Base-by-base conservation (phyloP, 2,113 vertebrate species). In the Sturnira hondurensis region DNA sequence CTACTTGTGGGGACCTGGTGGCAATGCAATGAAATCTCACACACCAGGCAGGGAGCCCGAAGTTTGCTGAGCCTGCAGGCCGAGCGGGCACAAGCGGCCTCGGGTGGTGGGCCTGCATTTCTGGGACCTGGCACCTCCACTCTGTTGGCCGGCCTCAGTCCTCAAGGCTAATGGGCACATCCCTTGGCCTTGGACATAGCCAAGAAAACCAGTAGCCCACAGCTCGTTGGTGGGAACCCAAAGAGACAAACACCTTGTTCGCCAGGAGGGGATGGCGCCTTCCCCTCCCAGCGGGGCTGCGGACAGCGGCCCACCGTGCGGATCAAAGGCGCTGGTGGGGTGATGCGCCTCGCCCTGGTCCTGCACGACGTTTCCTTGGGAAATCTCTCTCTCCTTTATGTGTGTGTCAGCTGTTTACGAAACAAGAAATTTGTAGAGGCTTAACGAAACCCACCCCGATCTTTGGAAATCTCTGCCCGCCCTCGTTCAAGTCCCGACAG, bases 401-500 rank as follows among this genome's bases (percentile, higher is more conserved):
- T 54, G 50, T 58, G 4, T 54, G 93, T 52, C 85, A 92, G 77
- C 73, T 43, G 77, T n/a, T 86, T 86, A 63, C 89, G 96, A 94
- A 86, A 83, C 3, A 45, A 36, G 56, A 43, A 58, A 50, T 20
- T 71, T 54, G 33, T 1, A 86, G 89, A 89, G 73, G 95, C 83
- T 93, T 86, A 88, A 50, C 63, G 81, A 92, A 96, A 94, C 97
- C 93, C 95, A 73, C 77, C 88, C 71, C 0, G 31, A 22, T 67
- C 96, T 94, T 78, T 86, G 96, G 89, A 93, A 86, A 68, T 71
- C 95, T 92, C 81, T 24, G 43, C 83, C 63, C 0, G 50, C 63
- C 89, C 58, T 74, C 17, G 3, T 80, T 93, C 97, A 94, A 93
- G 96, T 93, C 94, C 83, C 38, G 2, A 81, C 87, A 85, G 76